These are phyloP conservation scores for Hestina assimilis DNA, from an alignment of 1,140 invertebrate genomes.

Conservation along the genomic window DNA sequence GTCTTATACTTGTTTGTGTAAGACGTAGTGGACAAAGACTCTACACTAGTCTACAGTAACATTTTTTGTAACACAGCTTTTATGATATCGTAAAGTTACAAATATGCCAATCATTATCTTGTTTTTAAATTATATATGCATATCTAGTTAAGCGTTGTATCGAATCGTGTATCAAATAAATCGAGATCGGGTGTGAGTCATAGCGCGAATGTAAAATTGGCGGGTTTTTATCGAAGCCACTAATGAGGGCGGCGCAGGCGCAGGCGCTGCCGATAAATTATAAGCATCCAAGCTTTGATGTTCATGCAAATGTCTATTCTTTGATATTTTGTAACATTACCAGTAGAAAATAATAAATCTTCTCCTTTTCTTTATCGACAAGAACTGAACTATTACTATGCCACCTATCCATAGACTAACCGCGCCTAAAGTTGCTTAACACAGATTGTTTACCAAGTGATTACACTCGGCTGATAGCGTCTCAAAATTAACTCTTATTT, in stretches of 20 bases:
- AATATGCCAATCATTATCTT: constrained; percentile 16
- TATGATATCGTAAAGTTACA: constrained; percentile 10
- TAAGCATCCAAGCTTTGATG: constrained; percentile 41
- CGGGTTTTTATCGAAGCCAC: constrained; percentile 21
- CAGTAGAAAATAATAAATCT: background rate
- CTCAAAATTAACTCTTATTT: too few relatives aligned
- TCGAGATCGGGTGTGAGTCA: constrained; percentile 37
- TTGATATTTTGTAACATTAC: constrained; percentile 31
- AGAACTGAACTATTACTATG: too few relatives aligned
- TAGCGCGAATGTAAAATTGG: constrained; percentile 40
- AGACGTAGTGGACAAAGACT: too few relatives aligned
- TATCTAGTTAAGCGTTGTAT: constrained; percentile 33
- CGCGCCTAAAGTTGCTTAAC: too few relatives aligned
- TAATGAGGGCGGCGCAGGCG: constrained; percentile 46
- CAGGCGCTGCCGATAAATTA: constrained; percentile 49
- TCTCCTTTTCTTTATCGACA: background rate
- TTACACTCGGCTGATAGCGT: too few relatives aligned
- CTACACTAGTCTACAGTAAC: too few relatives aligned
- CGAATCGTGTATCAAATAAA: constrained; percentile 31
- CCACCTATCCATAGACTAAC: too few relatives aligned
- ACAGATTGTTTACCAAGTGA: too few relatives aligned
- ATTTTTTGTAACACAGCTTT: background rate
- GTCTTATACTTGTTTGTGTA: too few relatives aligned
- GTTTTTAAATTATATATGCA: constrained; percentile 22
- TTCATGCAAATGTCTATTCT: constrained; percentile 48